Percentiles rank a stretch among this genome's conserved stretches.
Evolutionary conservation across 2,888 invertebrate genomes (phyloP).

Genomic region (Phyllotreta striolata): DNA sequence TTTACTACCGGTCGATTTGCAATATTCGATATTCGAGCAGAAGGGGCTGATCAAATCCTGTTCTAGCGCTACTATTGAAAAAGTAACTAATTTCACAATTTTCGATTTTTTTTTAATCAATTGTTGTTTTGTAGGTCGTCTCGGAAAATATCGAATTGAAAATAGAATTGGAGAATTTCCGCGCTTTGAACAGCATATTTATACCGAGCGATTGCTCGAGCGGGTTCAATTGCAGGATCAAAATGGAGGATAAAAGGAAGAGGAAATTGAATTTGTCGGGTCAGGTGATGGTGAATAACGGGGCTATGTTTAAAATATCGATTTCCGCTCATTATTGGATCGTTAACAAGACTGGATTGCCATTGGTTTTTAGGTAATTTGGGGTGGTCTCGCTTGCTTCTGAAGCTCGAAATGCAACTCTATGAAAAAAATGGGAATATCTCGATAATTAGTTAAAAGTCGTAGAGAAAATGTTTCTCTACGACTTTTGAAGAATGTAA

Average conservation of each 20-base stretch:
- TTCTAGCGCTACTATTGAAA: constrained; percentile 54
- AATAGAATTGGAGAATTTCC: constrained; percentile 86
- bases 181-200: constrained; percentile 50
- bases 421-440: no score
- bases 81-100: constrained; percentile 50
- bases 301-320: constrained; percentile 62
- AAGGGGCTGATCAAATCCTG: constrained; percentile 53
- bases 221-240: constrained; percentile 63
- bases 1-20: constrained; percentile 84
- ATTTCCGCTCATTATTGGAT: constrained; percentile 93
- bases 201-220: constrained; percentile 52
- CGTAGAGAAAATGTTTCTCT: no score
- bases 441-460: no score
- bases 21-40: constrained; percentile 66
- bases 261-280: constrained; percentile 80
- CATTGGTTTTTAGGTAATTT: constrained; percentile 72
- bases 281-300: constrained; percentile 55
- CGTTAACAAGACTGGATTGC: constrained; percentile 93
- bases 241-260: constrained; percentile 76
- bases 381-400: neutral
- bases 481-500: neutral
- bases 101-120: constrained; percentile 3
- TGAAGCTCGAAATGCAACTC: no score
- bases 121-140: constrained; percentile 66
- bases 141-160: constrained; percentile 77